phyloP scores from a whole-genome alignment of 2,113 vertebrate species.

The Phaethon lepturus region DNA sequence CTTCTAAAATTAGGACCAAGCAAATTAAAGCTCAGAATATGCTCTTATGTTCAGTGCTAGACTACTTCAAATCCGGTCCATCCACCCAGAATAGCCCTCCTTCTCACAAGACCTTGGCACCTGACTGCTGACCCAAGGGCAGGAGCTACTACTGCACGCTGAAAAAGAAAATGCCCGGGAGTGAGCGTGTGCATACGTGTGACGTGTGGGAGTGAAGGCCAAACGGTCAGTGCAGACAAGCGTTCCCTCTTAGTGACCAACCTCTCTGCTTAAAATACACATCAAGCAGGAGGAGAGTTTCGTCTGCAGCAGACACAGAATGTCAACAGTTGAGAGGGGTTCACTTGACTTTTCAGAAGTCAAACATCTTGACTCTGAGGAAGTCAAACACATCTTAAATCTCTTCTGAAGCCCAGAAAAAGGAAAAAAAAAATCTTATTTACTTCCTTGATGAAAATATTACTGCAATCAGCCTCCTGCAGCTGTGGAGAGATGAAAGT shows the following conservation, averaged over 20 bases:
- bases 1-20: background rate
- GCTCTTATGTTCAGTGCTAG: background rate
- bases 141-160: accelerated
- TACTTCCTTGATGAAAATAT: background rate
- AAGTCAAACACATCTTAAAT: background rate
- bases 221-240: background rate
- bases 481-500: background rate
- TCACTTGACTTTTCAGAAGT: background rate
- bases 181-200: accelerated
- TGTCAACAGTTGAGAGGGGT: accelerated
- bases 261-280: background rate
- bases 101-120: background rate
- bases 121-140: background rate
- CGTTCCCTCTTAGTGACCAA: background rate
- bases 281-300: background rate
- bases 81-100: background rate
- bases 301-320: background rate
- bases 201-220: background rate
- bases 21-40: background rate
- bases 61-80: background rate
- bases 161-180: background rate
- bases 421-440: background rate
- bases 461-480: background rate
- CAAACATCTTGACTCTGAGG: background rate
- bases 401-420: background rate